Evolutionary conservation across 1,140 invertebrate species (phyloP), one percentile per base, ranked within the genome.

Genomic region (Plutomurus gul): DNA sequence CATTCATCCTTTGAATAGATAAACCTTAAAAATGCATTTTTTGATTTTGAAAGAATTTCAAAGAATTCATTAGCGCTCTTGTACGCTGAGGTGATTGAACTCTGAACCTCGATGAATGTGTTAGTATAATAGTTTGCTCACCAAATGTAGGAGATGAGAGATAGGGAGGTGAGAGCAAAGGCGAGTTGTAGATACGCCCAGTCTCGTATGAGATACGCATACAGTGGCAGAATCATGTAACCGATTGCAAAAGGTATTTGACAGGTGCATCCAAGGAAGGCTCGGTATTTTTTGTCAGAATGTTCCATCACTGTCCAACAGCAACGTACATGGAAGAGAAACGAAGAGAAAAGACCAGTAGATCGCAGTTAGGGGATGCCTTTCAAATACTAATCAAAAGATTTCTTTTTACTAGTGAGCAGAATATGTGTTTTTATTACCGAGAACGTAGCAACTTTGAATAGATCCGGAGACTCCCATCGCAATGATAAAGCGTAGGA

Each of bases 131-230:
- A 11, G 25, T 18, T 10, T 11, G 30, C 72, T 84, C 84, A 87
- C 87, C 87, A 93, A 90, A 91, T 92, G 78, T 92, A 85, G 47
- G 87, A 84, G 27, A 92, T 86, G 6, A 95, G 88, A 16, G 91
- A 85, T 60, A 92, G 87, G 81, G 92, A 91, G 1, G 92, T 90
- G 13, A 92, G 74, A 0, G 93, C 92, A 39, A 93, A 88, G 11
- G 91, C 90, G 33, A 94, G 87, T 85, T 94, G 92, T 11, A 95
- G 85, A 30, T 89, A 85, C 79, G 92, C 88, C 92, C 93, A 95
- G 82, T 93, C 89, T 39, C 91, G 90, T 46, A 94, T 86, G 16
- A 91, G 85, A 84, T 92, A 92, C 11, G 92, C 94, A 75, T 93
- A 87, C 0, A 90, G 70, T 0, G 93, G 89, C 1, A 94, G 91